Base-by-base conservation (phyloP, 2,113 vertebrate genomes). In the Cottus gobio region DNA sequence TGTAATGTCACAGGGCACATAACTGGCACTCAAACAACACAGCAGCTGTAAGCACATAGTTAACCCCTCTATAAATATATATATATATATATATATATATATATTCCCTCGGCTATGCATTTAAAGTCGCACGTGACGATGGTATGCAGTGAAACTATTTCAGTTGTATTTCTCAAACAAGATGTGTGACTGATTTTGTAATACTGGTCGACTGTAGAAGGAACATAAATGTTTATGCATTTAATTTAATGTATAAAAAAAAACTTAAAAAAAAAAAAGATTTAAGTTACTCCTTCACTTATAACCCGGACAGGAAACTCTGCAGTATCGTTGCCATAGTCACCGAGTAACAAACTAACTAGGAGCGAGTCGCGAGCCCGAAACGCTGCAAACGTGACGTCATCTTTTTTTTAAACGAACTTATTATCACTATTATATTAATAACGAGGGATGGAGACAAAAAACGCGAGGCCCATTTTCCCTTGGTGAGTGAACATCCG, bases 401-500 rank as follows among this genome's bases (percentile, higher is more conserved):
- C 6, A 57, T 12, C 7, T 42, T 42, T 42, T 42, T 39, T 39
- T 39, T 11, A 6, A n/a, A n/a, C 16, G 10, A n/a, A 22, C 18
- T n/a, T n/a, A n/a, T 44, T 15, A 44, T 44, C 10, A 3, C n/a
- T 10, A n/a, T n/a, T 3, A 24, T 18, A 64, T 20, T 18, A 4
- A 61, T 2, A 15, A 42, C 1, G 1, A 62, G 28, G 24, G 1
- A 86, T 87, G 84, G 74, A 73, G 4, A 26, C 11, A 31, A 58
- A 65, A 64, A 60, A 18, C 9, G 62, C 1, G 0, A 2, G 2
- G 10, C 42, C 74, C 1, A 10, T 50, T 52, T 86, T 89, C 42
- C 79, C 75, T 5, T 86, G 83, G 87, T 87, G 39, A 86, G 78
- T 73, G 0, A 26, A 10, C n/a, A n/a, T n/a, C n/a, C n/a, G n/a